phyloP scores from a whole-genome alignment of 2,888 invertebrate genomes.

The Ecdyonurus torrentis region DNA sequence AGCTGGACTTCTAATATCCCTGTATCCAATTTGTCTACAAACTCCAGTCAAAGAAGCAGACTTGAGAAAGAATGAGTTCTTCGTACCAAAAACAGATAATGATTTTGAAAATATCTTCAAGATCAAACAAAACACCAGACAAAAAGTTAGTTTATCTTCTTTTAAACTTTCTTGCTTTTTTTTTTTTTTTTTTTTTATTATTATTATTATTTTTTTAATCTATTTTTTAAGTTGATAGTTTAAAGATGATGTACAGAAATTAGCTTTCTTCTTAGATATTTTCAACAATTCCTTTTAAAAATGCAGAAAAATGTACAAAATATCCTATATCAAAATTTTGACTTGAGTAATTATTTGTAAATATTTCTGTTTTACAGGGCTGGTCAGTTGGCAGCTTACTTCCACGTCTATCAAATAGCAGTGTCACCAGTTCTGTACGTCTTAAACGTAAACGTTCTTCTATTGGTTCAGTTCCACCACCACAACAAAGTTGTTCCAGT shows the following conservation, averaged over 20 bases:
- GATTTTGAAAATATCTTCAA: constrained; percentile 9
- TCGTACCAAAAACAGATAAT: constrained; percentile 6
- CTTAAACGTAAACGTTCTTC: not conserved
- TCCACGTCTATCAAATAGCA: not conserved
- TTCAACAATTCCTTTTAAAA: too few relatives aligned
- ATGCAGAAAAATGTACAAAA: too few relatives aligned
- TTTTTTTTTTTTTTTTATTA: too few relatives aligned
- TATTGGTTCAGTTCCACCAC: not conserved
- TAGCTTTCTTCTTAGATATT: too few relatives aligned
- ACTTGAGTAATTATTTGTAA: too few relatives aligned
- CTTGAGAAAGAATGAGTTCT: constrained; percentile 8
- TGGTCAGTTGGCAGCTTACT: not conserved
- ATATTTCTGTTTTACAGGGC: too few relatives aligned
- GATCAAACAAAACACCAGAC: not conserved
- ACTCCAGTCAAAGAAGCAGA: constrained; percentile 1
- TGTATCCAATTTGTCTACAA: constrained; percentile 27
- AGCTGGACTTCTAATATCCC: constrained; percentile 38
- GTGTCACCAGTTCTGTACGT: not conserved
- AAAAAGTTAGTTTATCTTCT: too few relatives aligned
- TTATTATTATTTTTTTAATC: too few relatives aligned
- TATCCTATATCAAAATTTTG: too few relatives aligned
- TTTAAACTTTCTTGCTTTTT: too few relatives aligned
- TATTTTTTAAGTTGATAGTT: too few relatives aligned
- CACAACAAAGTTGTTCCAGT: not conserved
- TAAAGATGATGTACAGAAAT: too few relatives aligned